phyloP scores from a whole-genome alignment of 2,113 vertebrate species.

The Caracal caracal region DNA sequence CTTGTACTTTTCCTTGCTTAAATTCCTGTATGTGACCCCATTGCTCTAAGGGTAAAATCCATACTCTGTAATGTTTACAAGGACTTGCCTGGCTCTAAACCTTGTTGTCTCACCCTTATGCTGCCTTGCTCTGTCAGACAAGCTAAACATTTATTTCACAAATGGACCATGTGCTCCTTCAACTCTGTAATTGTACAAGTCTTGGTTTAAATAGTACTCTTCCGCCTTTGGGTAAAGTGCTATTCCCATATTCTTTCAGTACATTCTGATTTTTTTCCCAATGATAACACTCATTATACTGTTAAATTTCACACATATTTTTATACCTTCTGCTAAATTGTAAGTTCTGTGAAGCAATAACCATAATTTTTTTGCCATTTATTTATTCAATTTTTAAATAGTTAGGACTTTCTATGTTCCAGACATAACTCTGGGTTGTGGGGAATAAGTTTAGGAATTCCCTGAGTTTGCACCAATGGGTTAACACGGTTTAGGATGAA shows the following conservation, averaged over 20 bases:
- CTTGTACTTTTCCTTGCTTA: not conserved
- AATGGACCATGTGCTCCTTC: not conserved
- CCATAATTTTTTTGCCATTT: not conserved
- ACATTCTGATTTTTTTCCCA: not conserved
- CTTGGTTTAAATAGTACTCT: not conserved
- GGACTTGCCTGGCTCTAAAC: not conserved
- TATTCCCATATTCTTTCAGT: not conserved
- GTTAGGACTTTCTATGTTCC: not conserved
- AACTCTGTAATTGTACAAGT: not conserved
- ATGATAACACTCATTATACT: not conserved
- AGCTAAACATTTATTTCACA: not conserved
- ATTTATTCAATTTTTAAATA: not conserved
- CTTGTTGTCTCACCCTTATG: not conserved
- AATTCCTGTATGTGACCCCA: not conserved
- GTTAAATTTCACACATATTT: not conserved
- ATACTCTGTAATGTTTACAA: not conserved
- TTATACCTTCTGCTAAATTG: not conserved
- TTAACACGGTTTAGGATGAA: too few species aligned
- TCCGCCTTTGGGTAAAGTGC: not conserved
- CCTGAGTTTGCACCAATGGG: too few species aligned
- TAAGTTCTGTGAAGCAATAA: not conserved
- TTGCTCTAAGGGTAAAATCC: not conserved
- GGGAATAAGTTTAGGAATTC: too few species aligned
- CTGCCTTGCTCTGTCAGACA: not conserved
- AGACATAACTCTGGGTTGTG: not conserved